Evolutionary conservation across 2,797 vertebrate species (phyloP).

Genomic region (Anas capensis): DNA sequence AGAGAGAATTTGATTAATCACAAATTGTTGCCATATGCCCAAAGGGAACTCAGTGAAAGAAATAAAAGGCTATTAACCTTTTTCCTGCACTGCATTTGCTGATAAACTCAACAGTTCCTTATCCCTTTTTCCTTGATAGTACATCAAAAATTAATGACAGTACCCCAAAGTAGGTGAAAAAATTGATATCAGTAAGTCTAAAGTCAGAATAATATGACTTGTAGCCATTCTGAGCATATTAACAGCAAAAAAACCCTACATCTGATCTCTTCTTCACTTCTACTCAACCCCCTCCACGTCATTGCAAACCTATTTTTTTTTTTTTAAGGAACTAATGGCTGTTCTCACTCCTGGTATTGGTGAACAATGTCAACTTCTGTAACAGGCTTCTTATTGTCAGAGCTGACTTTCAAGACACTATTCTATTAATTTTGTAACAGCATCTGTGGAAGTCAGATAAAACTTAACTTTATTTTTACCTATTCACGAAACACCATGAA

Average conservation of each 20-base stretch:
- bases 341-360: not conserved
- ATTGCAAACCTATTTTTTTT: not conserved
- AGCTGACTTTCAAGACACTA: not conserved
- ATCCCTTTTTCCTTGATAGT: not conserved
- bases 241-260: fast-evolving
- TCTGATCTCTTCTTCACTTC: not conserved
- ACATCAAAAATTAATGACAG: not conserved
- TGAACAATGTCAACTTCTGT: not conserved
- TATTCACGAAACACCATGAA: not conserved
- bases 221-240: not conserved
- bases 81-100: slow-evolving; percentile 9
- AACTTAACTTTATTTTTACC: not conserved
- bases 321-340: not conserved
- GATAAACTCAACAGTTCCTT: slow-evolving; percentile 28
- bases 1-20: slow-evolving; percentile 37
- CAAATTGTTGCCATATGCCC: slow-evolving; percentile 59
- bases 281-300: not conserved
- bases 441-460: not conserved
- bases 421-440: not conserved
- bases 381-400: not conserved
- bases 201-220: not conserved
- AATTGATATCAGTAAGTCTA: not conserved
- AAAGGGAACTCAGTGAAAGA: slow-evolving; percentile 2
- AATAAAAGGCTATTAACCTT: slow-evolving; percentile 31
- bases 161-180: not conserved